Conservation (phyloP, 2,797 vertebrate species). For the Anguilla obscura region DNA sequence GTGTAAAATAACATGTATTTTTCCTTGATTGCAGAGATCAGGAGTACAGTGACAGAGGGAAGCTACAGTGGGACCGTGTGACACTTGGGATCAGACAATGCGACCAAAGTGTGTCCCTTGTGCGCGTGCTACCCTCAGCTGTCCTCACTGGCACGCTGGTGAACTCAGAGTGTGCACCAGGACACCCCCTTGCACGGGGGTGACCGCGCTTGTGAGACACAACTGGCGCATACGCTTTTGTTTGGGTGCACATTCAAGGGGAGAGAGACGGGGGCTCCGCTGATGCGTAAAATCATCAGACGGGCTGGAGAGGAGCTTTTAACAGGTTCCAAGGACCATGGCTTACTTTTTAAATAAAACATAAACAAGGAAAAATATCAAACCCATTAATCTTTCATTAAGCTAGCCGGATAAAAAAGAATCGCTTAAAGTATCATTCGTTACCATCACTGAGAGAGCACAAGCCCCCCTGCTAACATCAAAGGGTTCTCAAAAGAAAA, state of each 20-base stretch:
- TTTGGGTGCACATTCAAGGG: slow-evolving; percentile 31
- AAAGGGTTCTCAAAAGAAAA: slow-evolving; percentile 81
- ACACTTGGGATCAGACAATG: neutral
- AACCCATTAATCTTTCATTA: slow-evolving; percentile 99
- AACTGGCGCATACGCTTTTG: slow-evolving; percentile 52
- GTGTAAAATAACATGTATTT: neutral
- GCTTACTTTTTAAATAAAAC: slow-evolving; percentile 81
- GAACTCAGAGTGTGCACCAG: slow-evolving; percentile 37
- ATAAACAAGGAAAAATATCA: slow-evolving; percentile 96
- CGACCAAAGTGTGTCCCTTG: neutral
- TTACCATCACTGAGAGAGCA: slow-evolving; percentile 85
- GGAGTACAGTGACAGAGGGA: neutral
- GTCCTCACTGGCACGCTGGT: neutral
- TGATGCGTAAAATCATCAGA: slow-evolving; percentile 79
- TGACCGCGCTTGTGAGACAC: slow-evolving; percentile 49
- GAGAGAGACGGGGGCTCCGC: slow-evolving; percentile 50
- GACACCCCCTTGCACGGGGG: slow-evolving; percentile 48
- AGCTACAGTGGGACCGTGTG: neutral
- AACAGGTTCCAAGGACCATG: slow-evolving; percentile 77
- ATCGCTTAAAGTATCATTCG: slow-evolving; percentile 96
- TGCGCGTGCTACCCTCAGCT: neutral
- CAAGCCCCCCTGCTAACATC: slow-evolving; percentile 95
- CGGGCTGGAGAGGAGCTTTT: slow-evolving; percentile 65
- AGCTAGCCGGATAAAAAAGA: slow-evolving; percentile 98
- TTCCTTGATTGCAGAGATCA: neutral